Conservation (phyloP, 2,888 invertebrate species). For the Caenorhabditis afra region DNA sequence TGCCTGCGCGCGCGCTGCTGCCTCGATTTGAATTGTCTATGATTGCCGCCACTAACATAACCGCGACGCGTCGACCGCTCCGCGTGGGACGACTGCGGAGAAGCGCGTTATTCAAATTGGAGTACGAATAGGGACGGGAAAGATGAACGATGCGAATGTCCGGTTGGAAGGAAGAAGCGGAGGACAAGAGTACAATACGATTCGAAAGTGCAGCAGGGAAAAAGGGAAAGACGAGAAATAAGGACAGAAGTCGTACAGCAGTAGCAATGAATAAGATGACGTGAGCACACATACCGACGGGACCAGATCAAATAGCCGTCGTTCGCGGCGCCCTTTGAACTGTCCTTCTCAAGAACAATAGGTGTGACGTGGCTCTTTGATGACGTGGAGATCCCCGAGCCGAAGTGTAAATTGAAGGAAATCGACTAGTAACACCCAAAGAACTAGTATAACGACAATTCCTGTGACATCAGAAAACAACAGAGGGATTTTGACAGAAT, state of each 20-base stretch:
- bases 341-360: slow-evolving; percentile 10
- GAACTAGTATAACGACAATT: too few relatives aligned
- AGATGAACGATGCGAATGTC: slow-evolving; percentile 19
- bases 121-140: neutral
- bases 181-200: neutral
- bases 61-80: slow-evolving; percentile 50
- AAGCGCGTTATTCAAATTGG: slow-evolving; percentile 40
- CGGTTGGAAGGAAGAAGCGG: slow-evolving; percentile 20
- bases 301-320: slow-evolving; percentile 37
- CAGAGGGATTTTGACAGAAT: too few relatives aligned
- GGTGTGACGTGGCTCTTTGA: slow-evolving; percentile 14
- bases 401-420: too few relatives aligned
- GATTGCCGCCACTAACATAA: slow-evolving; percentile 49
- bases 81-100: slow-evolving; percentile 31
- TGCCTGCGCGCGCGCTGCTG: slow-evolving; percentile 11
- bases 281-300: slow-evolving; percentile 35
- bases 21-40: slow-evolving; percentile 49
- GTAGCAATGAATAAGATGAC: neutral
- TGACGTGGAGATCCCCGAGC: slow-evolving; percentile 3
- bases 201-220: too few relatives aligned
- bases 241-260: neutral
- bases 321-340: slow-evolving; percentile 34
- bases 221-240: neutral
- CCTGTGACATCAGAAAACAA: too few relatives aligned
- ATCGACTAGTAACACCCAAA: too few relatives aligned